Evolutionary conservation across 2,113 vertebrate species (phyloP).

Genomic region (Galbula dea): DNA sequence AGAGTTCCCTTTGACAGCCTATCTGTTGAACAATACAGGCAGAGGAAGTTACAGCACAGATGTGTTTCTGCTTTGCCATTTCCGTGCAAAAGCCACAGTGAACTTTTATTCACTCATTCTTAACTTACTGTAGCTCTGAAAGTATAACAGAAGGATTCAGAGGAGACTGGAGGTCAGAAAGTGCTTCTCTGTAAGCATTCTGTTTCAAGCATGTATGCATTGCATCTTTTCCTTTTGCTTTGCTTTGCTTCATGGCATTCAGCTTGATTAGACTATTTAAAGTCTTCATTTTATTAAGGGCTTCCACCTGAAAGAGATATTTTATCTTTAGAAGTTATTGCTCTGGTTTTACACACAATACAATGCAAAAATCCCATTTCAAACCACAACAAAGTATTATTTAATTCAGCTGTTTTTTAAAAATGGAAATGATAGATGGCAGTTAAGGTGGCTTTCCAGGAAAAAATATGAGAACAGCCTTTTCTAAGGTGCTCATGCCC

Average conservation of each 20-base stretch:
- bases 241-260: constrained; percentile 88
- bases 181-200: constrained; percentile 90
- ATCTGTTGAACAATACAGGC: background rate
- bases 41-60: background rate
- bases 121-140: constrained; percentile 90
- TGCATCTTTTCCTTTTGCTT: constrained; percentile 90
- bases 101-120: background rate
- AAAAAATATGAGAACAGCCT: background rate
- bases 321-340: background rate
- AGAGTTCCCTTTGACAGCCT: background rate
- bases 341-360: background rate
- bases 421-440: background rate
- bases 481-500: background rate
- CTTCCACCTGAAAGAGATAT: constrained; percentile 86
- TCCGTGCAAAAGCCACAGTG: background rate
- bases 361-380: background rate
- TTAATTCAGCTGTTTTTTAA: background rate
- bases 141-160: constrained; percentile 91
- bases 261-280: constrained; percentile 94
- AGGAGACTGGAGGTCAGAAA: constrained; percentile 91
- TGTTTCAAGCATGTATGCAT: constrained; percentile 94
- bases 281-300: constrained; percentile 93
- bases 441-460: background rate
- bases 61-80: background rate
- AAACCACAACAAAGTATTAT: background rate